phyloP scores from a whole-genome alignment of 2,113 vertebrate species.

The Cyanoliseus patagonus region DNA sequence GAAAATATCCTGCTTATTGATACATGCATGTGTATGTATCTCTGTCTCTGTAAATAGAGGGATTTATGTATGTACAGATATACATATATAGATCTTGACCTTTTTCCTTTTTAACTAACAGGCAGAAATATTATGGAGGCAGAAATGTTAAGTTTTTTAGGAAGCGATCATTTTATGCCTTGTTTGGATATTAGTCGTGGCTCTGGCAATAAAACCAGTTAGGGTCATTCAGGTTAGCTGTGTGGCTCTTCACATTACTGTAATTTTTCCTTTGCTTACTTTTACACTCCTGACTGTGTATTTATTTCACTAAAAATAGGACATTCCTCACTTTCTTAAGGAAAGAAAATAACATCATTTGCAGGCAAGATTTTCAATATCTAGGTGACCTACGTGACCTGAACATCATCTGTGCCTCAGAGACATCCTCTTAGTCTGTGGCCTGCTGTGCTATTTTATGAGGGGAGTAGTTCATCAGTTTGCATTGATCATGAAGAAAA shows the following conservation, averaged over 20 bases:
- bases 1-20: neutral
- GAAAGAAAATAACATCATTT: neutral
- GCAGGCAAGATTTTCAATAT: neutral
- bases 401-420: neutral
- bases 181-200: neutral
- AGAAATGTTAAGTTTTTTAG: neutral
- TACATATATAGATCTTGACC: neutral
- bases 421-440: neutral
- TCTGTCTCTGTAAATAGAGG: neutral
- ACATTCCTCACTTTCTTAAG: neutral
- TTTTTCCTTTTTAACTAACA: neutral
- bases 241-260: neutral
- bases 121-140: neutral
- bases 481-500: neutral
- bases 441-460: neutral
- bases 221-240: neutral
- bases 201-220: neutral
- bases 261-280: constrained; percentile 24
- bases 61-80: neutral
- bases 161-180: neutral
- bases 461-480: neutral
- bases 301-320: constrained; percentile 17
- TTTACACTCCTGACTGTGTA: neutral
- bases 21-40: rapidly evolving
- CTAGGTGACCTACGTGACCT: neutral